Conservation (phyloP, 2,888 invertebrate genomes). For the Ectemnius continuus region DNA sequence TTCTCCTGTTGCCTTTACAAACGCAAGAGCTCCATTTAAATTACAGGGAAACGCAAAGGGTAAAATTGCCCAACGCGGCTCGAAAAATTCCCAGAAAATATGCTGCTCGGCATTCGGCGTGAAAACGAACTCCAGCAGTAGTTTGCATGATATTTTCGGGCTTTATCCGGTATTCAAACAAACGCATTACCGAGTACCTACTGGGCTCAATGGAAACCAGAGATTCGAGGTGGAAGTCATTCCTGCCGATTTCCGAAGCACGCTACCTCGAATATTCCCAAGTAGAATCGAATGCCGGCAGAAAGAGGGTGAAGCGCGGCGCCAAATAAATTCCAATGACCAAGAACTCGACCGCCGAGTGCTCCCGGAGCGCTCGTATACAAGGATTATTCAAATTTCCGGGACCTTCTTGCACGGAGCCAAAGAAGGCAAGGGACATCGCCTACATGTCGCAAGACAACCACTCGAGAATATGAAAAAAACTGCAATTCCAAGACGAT, state of each 20-base stretch:
- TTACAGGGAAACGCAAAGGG: too few relatives aligned
- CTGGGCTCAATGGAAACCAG: slow-evolving; percentile 11
- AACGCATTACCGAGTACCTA: not conserved
- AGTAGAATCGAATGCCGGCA: slow-evolving; percentile 24
- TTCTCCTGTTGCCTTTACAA: too few relatives aligned
- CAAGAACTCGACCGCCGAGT: slow-evolving; percentile 32
- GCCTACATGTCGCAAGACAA: slow-evolving; percentile 5
- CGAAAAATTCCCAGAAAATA: too few relatives aligned
- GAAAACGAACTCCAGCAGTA: too few relatives aligned
- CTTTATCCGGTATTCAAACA: too few relatives aligned
- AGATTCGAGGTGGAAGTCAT: slow-evolving; percentile 21
- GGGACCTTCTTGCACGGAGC: slow-evolving; percentile 24
- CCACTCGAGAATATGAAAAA: slow-evolving; percentile 41
- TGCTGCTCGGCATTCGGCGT: too few relatives aligned
- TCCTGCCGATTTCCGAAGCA: slow-evolving; percentile 30
- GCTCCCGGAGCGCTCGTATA: slow-evolving; percentile 43
- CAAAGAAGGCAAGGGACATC: slow-evolving; percentile 1
- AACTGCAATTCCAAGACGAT: slow-evolving; percentile 38
- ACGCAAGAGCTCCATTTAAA: too few relatives aligned
- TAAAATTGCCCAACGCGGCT: too few relatives aligned
- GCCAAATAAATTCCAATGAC: slow-evolving; percentile 56
- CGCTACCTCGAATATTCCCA: slow-evolving; percentile 26
- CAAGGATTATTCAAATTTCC: slow-evolving; percentile 59
- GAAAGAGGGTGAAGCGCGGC: slow-evolving; percentile 4
- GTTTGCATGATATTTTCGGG: too few relatives aligned